Percentiles rank a stretch among this genome's conserved stretches.
These are phyloP conservation scores for Micronycteris hirsuta DNA, from an alignment of 2,113 vertebrate genomes.

Conservation along the genomic window DNA sequence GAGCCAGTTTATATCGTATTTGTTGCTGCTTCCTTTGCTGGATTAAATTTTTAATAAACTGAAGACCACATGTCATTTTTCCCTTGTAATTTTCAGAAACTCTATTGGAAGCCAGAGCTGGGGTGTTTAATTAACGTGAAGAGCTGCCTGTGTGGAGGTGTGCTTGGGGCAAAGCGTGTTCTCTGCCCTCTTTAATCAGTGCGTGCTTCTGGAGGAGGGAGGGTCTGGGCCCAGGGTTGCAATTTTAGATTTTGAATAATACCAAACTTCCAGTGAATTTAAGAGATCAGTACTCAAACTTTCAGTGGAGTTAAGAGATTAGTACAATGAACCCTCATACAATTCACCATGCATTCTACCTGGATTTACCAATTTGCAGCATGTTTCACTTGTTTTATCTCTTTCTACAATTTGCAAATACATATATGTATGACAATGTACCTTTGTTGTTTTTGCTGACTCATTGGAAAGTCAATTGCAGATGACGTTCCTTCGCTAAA, in stretches of 20 bases:
- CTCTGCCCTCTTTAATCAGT: not conserved
- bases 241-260: not conserved
- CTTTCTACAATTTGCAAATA: not conserved
- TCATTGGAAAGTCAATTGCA: not conserved
- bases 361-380: not conserved
- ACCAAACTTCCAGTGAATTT: not conserved
- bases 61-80: not conserved
- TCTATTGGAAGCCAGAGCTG: not conserved
- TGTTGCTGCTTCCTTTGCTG: not conserved
- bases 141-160: not conserved
- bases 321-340: not conserved
- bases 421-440: not conserved
- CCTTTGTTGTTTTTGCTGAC: not conserved
- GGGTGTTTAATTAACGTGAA: not conserved
- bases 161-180: not conserved
- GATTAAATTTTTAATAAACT: not conserved
- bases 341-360: not conserved
- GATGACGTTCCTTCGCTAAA: not conserved
- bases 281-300: not conserved
- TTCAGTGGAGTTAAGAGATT: not conserved
- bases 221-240: not conserved
- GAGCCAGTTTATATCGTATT: not conserved
- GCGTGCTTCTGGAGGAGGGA: not conserved
- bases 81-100: not conserved
- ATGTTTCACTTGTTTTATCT: not conserved